These are phyloP conservation scores for Philotrypesis tridentata DNA, from an alignment of 1,140 invertebrate species.

Conservation along the genomic window DNA sequence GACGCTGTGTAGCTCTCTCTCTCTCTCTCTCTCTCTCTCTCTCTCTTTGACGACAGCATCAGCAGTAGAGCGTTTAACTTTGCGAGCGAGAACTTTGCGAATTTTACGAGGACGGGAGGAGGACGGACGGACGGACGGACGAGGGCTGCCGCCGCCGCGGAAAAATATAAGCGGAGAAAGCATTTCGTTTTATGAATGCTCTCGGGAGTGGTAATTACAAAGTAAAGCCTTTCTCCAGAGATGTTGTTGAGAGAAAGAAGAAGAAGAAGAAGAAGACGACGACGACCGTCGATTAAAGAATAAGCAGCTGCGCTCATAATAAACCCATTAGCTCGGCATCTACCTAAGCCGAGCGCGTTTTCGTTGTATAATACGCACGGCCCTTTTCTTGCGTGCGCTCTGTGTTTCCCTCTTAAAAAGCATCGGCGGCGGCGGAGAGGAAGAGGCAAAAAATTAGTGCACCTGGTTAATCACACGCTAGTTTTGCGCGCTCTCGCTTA, in stretches of 20 bases:
- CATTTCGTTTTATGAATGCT: constrained; percentile 20
- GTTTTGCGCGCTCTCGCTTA: neutral
- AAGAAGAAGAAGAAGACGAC: neutral
- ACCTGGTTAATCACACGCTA: neutral
- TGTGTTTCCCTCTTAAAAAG: neutral
- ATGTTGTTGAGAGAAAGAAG: neutral
- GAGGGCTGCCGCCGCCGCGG: no score
- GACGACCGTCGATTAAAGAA: constrained; percentile 17
- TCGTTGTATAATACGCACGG: neutral
- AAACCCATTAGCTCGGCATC: constrained; percentile 18
- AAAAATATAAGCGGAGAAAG: neutral
- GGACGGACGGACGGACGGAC: neutral
- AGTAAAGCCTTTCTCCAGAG: neutral
- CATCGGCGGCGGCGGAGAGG: neutral
- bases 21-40: no score
- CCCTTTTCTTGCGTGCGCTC: neutral
- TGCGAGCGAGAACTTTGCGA: neutral
- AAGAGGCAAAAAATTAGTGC: neutral
- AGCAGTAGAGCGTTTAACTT: neutral
- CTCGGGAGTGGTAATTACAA: neutral
- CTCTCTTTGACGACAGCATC: neutral
- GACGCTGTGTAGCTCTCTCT: neutral
- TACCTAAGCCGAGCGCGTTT: neutral
- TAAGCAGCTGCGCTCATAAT: constrained; percentile 31
- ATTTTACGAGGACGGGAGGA: neutral